Evolutionary conservation across 1,140 invertebrate genomes (phyloP), one percentile per base, ranked within the genome.

Genomic region (Apis cerana): DNA sequence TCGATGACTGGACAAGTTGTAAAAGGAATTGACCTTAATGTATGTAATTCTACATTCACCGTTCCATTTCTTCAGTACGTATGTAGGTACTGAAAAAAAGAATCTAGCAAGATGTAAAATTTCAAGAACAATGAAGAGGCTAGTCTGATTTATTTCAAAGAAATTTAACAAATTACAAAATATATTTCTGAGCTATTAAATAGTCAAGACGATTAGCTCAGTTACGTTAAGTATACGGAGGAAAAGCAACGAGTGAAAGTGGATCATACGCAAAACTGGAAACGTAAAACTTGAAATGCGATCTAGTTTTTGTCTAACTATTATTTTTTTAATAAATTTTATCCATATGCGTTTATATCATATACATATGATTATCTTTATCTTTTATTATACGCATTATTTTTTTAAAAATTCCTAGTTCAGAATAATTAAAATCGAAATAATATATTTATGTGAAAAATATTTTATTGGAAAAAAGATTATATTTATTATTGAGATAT

Each of bases 391-490:
- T 15, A 5, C 15, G 52, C 5, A 1, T 54, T 54, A 54, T 13
- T 13, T 13, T 13, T 13, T 13, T 13, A 12, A 3, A 54, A 54
- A 43, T 43, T 43, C 5, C 5, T 43, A 43, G 5, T 43, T 43
- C 33, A 43, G 33, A 43, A 43, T 43, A 43, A 59, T 59, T 12
- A 59, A 43, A 5, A 43, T 33, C 2, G 21, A 72, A 12, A 43
- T 43, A 19, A 54, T 7, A 27, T n/a, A 3, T 69, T 56, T 23
- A 17, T 10, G 23, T 76, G 50, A 64, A 15, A 85, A 72, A 76
- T 84, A 10, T 85, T 85, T 85, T 85, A 85, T 84, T 84, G 19
- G 10, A 80, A 80, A 76, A 80, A 27, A 27, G 27, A 27, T 27
- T 27, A 27, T 27, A 27, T 27, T 27, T 27, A 27, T 7, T 52